Evolutionary conservation across 1,140 invertebrate species (phyloP), one percentile per base, ranked within the genome.

Genomic region (Maconellicoccus hirsutus): DNA sequence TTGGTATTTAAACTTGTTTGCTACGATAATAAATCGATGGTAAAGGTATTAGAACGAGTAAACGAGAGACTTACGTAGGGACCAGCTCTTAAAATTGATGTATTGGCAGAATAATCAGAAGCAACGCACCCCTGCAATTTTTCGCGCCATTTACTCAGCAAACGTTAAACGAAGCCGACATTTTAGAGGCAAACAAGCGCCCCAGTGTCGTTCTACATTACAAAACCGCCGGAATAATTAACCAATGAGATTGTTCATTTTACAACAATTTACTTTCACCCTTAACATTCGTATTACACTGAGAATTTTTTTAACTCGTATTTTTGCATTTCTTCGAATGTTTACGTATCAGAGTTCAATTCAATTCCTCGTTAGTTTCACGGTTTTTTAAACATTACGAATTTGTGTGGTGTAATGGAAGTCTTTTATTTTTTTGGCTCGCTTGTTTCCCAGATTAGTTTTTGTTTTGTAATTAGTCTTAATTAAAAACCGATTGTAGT

Each of bases 141-240:
- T 66, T 66, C 61, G 61, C 61, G 61, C 61, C 61, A 66, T 66
- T 66, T 66, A 66, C 61, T 66, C 61, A 8, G 7, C 2, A 19
- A 66, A 66, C 61, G 25, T 19, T 66, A 66, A 52, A 66, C 25
- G 61, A 66, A 25, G 21, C 61, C 61, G 61, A 66, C 61, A 26
- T 66, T 66, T 66, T 66, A 66, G 61, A 23, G 25, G 25, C 21
- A 19, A 66, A 66, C 61, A 66, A 66, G 61, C 61, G 61, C 61
- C 61, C 61, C 61, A 8, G 19, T 66, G 61, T 66, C 61, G 61
- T 66, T 66, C 22, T 66, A 66, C 61, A 66, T 66, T 66, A 66
- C 61, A 66, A 66, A 66, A 66, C 61, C 61, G 25, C 61, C 61
- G 61, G 61, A 66, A 66, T 66, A 66, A 66, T 66, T 66, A 66